Conservation (phyloP, 2,113 vertebrate species). For the Macroglossus sobrinus region DNA sequence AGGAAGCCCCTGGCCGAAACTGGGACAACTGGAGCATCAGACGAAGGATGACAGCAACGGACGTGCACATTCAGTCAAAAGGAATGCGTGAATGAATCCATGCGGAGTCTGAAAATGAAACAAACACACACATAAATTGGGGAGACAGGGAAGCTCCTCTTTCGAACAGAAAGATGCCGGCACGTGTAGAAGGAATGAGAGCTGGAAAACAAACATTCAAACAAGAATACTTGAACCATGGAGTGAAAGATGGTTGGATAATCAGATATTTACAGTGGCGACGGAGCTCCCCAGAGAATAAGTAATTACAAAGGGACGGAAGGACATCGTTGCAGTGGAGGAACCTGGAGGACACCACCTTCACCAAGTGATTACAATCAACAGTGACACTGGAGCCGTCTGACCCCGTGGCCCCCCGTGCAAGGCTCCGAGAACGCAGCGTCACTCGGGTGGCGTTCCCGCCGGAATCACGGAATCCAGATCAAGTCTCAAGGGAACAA, state of each 20-base stretch:
- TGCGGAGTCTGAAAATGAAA: neutral
- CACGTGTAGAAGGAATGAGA: neutral
- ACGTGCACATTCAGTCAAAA: neutral
- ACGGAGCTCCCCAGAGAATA: neutral
- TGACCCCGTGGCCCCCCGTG: neutral
- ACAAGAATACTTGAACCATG: neutral
- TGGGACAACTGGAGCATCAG: neutral
- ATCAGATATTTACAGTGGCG: neutral
- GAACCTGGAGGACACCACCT: neutral
- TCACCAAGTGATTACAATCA: neutral
- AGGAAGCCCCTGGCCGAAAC: neutral
- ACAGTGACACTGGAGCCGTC: too few relatives aligned
- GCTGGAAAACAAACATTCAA: neutral
- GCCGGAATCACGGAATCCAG: neutral
- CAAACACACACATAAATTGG: neutral
- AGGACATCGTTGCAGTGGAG: neutral
- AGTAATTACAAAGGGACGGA: too few relatives aligned
- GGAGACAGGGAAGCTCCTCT: neutral
- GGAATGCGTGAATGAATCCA: neutral
- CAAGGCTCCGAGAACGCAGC: neutral
- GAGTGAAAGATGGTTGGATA: neutral
- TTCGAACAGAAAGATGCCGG: neutral
- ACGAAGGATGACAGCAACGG: neutral
- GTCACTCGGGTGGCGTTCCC: neutral
- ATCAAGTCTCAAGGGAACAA: neutral